phyloP scores from a whole-genome alignment of 2,797 vertebrate species.

The Artibeus lituratus region DNA sequence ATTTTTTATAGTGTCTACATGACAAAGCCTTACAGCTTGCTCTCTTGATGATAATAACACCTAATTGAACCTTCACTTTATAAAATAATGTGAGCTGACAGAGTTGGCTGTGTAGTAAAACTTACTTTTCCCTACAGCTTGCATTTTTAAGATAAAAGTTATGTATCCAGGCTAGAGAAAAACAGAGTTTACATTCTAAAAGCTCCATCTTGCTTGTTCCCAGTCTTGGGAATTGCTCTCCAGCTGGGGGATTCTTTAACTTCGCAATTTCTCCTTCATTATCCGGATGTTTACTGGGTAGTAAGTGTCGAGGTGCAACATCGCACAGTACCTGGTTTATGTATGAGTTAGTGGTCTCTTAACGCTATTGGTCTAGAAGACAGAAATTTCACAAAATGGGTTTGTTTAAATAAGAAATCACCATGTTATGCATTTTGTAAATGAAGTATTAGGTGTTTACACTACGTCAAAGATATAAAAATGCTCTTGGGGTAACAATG shows the following conservation, averaged over 20 bases:
- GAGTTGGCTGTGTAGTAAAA: neutral
- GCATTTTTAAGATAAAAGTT: constrained; percentile 11
- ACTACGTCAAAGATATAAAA: neutral
- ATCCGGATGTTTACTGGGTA: neutral
- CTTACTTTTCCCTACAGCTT: constrained; percentile 24
- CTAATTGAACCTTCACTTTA: constrained; percentile 33
- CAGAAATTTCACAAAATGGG: neutral
- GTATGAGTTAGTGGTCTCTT: neutral
- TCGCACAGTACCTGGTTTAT: neutral
- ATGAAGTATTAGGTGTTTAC: neutral
- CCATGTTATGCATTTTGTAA: neutral
- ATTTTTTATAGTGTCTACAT: constrained; percentile 39
- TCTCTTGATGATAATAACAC: constrained; percentile 47
- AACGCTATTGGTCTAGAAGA: neutral
- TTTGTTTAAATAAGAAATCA: constrained; percentile 40
- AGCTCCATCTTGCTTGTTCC: neutral
- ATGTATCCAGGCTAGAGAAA: neutral
- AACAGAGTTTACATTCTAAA: neutral
- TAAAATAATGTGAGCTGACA: constrained; percentile 52
- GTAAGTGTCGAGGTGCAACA: neutral
- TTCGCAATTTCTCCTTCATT: neutral
- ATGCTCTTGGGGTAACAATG: neutral
- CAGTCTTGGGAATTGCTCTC: neutral
- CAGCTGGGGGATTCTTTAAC: neutral
- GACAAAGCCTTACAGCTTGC: neutral